Conservation (phyloP, 2,888 invertebrate genomes). For the Coelogynopora nodosa region DNA sequence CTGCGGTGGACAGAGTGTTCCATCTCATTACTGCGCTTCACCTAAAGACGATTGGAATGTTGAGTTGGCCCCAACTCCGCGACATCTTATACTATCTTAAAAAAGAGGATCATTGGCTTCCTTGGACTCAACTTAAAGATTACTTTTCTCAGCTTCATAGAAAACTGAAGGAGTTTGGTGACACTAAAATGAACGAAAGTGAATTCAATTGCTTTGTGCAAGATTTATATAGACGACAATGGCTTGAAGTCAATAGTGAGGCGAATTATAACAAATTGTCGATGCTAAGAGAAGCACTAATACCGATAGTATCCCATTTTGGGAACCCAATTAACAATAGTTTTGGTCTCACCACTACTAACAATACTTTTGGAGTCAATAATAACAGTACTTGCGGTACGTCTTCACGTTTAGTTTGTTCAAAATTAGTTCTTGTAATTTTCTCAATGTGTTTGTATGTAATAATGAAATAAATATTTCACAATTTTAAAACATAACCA, state of each 20-base stretch:
- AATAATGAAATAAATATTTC: too few species aligned
- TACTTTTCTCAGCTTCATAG: background rate
- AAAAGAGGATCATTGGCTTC: background rate
- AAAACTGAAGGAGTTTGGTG: too few species aligned
- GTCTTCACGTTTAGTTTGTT: background rate
- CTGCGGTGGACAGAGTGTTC: background rate
- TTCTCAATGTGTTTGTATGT: too few species aligned
- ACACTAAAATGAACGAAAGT: background rate
- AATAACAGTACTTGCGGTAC: background rate
- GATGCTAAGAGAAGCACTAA: background rate
- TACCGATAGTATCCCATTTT: background rate
- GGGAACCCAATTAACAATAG: too few species aligned
- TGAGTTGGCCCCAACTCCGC: background rate
- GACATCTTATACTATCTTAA: background rate
- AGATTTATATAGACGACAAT: background rate
- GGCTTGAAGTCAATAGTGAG: background rate
- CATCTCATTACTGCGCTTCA: background rate
- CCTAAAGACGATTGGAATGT: background rate
- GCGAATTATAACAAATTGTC: background rate
- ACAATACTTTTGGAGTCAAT: too few species aligned
- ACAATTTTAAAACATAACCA: too few species aligned
- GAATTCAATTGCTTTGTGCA: background rate
- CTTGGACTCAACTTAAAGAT: background rate
- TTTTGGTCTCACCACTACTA: too few species aligned
- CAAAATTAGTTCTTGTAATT: background rate